phyloP scores from a whole-genome alignment of 2,113 vertebrate genomes.

The Phaethornis superciliosus region DNA sequence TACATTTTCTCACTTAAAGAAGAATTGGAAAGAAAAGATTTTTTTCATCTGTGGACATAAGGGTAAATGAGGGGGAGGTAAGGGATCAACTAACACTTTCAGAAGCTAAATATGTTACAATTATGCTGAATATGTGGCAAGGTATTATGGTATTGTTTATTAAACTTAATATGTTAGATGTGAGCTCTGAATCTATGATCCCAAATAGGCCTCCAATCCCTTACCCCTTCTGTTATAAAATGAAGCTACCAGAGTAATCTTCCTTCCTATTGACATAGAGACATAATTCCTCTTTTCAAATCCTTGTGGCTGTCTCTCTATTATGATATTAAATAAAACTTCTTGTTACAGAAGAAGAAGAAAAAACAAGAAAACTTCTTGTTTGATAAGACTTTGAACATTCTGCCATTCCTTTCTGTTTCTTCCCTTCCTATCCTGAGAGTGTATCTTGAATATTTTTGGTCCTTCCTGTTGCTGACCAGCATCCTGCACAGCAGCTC shows the following conservation, averaged over 20 bases:
- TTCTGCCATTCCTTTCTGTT: background rate
- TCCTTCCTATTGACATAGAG: background rate
- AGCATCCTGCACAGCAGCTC: background rate
- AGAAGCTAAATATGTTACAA: background rate
- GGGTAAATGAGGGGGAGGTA: background rate
- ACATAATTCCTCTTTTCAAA: background rate
- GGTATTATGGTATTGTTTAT: background rate
- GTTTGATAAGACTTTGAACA: background rate
- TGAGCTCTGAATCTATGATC: background rate
- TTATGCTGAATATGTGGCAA: background rate
- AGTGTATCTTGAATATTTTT: background rate
- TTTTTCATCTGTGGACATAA: background rate
- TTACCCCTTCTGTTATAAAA: background rate
- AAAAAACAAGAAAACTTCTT: background rate
- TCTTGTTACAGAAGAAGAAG: background rate
- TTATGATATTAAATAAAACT: background rate
- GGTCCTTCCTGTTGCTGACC: background rate
- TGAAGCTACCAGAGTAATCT: background rate
- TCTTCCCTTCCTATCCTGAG: background rate
- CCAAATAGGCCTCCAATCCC: background rate
- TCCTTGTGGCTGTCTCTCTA: background rate
- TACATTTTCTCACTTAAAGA: conserved; percentile 32
- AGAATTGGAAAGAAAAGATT: conserved; percentile 21
- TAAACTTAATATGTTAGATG: background rate
- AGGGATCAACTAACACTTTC: background rate